phyloP scores from a whole-genome alignment of 2,888 invertebrate genomes.

The Acleris holmiana region DNA sequence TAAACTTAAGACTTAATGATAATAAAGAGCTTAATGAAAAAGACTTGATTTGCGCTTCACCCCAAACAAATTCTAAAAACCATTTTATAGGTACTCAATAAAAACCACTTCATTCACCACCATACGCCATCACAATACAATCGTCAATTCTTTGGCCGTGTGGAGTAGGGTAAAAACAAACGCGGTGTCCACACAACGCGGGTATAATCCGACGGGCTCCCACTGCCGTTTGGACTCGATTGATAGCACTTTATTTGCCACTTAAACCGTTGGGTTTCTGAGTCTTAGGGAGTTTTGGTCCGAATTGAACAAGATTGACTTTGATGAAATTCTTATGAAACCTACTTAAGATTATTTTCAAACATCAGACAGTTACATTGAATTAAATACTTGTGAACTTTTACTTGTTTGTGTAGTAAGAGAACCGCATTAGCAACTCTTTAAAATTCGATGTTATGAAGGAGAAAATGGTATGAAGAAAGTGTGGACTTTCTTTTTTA shows the following conservation, averaged over 20 bases:
- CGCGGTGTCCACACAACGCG: constrained; percentile 19
- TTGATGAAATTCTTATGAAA: not conserved
- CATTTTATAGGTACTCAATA: constrained; percentile 3
- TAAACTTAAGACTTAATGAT: no score
- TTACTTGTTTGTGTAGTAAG: no score
- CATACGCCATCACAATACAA: constrained; percentile 1
- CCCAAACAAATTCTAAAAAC: constrained; percentile 18
- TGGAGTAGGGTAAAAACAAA: constrained; percentile 20
- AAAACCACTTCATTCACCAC: not conserved
- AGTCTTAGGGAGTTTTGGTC: constrained; percentile 19
- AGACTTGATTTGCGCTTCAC: constrained; percentile 17
- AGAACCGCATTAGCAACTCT: no score
- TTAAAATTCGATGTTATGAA: no score
- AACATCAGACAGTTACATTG: no score
- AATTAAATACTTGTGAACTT: no score
- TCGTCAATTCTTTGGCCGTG: not conserved
- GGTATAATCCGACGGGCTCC: constrained; percentile 30
- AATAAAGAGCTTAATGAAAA: no score
- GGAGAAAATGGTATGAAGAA: no score
- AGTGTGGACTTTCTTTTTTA: no score
- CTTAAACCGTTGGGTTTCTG: constrained; percentile 20
- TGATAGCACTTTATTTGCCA: constrained; percentile 36
- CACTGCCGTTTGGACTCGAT: constrained; percentile 25
- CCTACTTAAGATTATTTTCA: not conserved
- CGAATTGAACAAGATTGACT: constrained; percentile 9